Base-by-base conservation (phyloP, 2,888 invertebrate species). In the Acanthococcus lagerstroemiae region DNA sequence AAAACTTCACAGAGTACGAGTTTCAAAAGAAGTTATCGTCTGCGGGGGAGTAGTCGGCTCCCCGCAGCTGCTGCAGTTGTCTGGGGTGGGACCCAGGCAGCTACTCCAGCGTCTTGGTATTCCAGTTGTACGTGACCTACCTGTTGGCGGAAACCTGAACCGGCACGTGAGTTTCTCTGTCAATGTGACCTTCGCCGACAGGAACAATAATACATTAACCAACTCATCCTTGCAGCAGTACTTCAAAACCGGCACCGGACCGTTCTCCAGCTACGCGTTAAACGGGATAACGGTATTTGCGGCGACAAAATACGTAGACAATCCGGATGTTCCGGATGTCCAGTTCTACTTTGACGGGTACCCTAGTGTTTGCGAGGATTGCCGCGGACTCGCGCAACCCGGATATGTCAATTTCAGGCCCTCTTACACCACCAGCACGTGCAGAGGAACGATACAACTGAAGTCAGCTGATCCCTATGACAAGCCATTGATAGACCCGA, bases 21-120 rank as follows among this genome's bases (percentile, higher is more conserved):
- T 83, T 4, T 76, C 76, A 9, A 82, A 81, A 67, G 84, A 84
- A 71, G 79, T 87, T 0, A 81, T 87, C 66, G 71, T 88, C 4
- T 81, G 83, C 12, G 84, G 82, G 1, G 87, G 87, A 4, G 78
- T 83, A 2, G 78, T 87, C 58, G 84, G 82, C 70, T 80, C 83
- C 1, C 84, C 87, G 0, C 85, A 87, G 72, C 71, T 88, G 4
- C 75, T 88, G 48, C 81, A 86, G 82, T 74, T 86, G 15, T 85
- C 85, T 0, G 87, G 87, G 0, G 78, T 86, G 7, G 83, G 83
- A 0, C 82, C 82, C 0, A 74, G 73, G 55, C 73, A 80, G 1
- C 77, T 80, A 66, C 76, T 85, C 69, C 71, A 75, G 4, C 72
- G 77, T 30, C 70, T 79, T 67, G 75, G 76, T 0, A 80, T 82